phyloP scores from a whole-genome alignment of 2,888 invertebrate genomes.

The Drosophila subsilvestris region DNA sequence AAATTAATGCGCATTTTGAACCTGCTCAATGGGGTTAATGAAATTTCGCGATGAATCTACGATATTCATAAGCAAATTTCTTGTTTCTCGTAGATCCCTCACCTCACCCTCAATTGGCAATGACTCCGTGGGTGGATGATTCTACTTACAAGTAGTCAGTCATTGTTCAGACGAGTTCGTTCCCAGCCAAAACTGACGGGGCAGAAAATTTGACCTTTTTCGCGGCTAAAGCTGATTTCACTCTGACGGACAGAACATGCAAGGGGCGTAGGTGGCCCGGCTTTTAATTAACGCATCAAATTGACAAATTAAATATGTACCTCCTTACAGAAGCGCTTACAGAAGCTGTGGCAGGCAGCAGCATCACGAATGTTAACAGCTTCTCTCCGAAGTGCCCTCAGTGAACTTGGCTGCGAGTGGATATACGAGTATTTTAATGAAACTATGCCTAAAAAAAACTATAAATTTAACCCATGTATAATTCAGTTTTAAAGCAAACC shows the following conservation, averaged over 20 bases:
- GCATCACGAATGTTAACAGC: constrained; percentile 9
- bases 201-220: constrained; percentile 70
- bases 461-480: neutral
- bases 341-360: constrained; percentile 20
- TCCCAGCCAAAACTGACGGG: constrained; percentile 30
- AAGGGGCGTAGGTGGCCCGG: constrained; percentile 51
- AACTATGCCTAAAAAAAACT: neutral
- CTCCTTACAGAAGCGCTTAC: constrained; percentile 24
- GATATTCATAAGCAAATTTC: neutral
- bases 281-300: constrained; percentile 48
- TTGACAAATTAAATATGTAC: constrained; percentile 35
- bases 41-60: constrained; percentile 42
- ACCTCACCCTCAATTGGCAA: constrained; percentile 14
- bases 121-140: constrained; percentile 39
- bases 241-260: constrained; percentile 47
- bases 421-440: neutral
- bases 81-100: constrained; percentile 27
- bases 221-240: constrained; percentile 40
- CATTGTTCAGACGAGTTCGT: constrained; percentile 44
- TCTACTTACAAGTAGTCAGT: constrained; percentile 24
- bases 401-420: neutral
- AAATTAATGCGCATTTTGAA: constrained; percentile 54
- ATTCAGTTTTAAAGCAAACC: neutral
- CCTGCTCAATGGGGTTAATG: constrained; percentile 69
- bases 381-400: constrained; percentile 4